A percentile compares a stretch with the other conserved stretches of the same genome.
These are phyloP conservation scores for Tenthredo distinguenda DNA, from an alignment of 2,888 invertebrate species.

Conservation along the genomic window DNA sequence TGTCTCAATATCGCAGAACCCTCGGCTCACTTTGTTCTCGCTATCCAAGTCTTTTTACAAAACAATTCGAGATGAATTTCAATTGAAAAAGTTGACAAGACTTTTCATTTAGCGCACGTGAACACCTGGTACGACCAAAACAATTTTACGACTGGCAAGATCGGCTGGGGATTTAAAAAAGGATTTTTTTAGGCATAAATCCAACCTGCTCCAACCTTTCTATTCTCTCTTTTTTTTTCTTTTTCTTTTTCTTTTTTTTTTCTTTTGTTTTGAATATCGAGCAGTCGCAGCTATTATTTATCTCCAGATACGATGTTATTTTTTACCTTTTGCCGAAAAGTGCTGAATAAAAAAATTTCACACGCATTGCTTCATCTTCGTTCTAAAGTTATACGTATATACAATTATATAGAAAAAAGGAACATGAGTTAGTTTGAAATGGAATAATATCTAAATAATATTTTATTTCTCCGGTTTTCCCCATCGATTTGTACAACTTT, in stretches of 20 bases:
- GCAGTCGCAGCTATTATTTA: background rate
- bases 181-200: constrained; percentile 10
- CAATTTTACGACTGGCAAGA: constrained; percentile 4
- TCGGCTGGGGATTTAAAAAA: background rate
- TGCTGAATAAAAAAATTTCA: background rate
- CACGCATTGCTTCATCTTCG: background rate
- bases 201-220: background rate
- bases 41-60: background rate
- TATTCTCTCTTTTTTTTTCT: background rate
- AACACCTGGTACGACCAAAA: background rate
- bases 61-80: background rate
- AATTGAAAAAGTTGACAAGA: constrained; percentile 21
- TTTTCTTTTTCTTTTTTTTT: background rate
- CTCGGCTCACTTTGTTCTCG: background rate
- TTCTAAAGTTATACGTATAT: background rate
- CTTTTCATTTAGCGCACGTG: background rate
- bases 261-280: background rate
- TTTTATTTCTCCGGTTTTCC: constrained; percentile 5
- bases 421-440: background rate
- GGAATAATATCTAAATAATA: background rate
- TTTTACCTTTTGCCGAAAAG: background rate
- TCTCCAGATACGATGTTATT: background rate
- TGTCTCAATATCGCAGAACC: background rate
- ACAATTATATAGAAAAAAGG: background rate
- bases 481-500: constrained; percentile 9